Evolutionary conservation across 1,140 invertebrate species (phyloP).

Genomic region (Drosophila setifemur): DNA sequence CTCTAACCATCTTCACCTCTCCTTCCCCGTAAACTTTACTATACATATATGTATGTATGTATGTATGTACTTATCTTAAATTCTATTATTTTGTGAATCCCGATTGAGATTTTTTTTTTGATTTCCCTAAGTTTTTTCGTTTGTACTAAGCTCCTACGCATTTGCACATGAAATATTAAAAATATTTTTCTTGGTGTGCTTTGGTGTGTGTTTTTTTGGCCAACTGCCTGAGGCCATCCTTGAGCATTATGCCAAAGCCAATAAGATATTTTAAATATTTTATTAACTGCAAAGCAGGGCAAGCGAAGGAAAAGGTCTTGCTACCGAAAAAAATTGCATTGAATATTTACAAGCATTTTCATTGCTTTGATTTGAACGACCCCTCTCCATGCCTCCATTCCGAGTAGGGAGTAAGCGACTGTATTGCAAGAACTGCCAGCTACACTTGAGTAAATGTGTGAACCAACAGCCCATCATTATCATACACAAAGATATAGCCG

Average conservation of each 20-base stretch:
- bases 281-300: constrained; percentile 73
- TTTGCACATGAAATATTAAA: constrained; percentile 79
- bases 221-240: constrained; percentile 5
- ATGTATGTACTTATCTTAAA: too few relatives aligned
- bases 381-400: constrained; percentile 21
- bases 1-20: constrained; percentile 12
- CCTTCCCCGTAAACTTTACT: neutral
- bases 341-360: constrained; percentile 81
- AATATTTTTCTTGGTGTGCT: constrained; percentile 66
- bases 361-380: constrained; percentile 78
- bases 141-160: constrained; percentile 42
- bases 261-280: constrained; percentile 78
- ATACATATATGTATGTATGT: too few relatives aligned
- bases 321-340: constrained; percentile 59
- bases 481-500: constrained; percentile 2
- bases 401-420: constrained; percentile 50
- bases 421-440: constrained; percentile 62
- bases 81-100: too few relatives aligned
- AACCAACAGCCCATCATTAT: constrained; percentile 29
- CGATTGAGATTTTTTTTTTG: neutral
- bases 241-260: constrained; percentile 61
- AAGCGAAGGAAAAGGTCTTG: constrained; percentile 31
- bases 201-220: constrained; percentile 45
- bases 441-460: constrained; percentile 48
- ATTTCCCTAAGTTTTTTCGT: constrained; percentile 15